Evolutionary conservation across 2,888 invertebrate species (phyloP).

Genomic region (Pegoplata infirma): DNA sequence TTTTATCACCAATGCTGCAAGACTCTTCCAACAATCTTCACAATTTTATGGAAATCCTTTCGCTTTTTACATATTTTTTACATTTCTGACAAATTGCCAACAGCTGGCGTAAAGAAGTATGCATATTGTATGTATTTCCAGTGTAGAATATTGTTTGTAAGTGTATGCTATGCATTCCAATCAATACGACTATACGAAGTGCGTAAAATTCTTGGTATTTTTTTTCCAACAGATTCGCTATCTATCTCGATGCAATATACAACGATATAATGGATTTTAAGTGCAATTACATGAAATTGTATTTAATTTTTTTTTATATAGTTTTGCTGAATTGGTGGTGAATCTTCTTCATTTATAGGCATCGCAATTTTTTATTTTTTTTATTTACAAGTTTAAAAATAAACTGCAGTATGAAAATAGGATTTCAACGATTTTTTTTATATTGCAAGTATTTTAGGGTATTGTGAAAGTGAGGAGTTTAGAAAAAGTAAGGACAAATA

Average conservation of each 20-base stretch:
- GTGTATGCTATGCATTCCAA: constrained; percentile 20
- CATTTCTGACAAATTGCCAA: constrained; percentile 59
- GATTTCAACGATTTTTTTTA: no score
- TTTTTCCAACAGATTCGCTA: not conserved
- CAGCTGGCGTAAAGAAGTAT: constrained; percentile 40
- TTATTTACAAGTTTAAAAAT: constrained; percentile 31
- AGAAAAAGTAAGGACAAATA: no score
- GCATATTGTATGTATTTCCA: not conserved
- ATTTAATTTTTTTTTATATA: constrained; percentile 7
- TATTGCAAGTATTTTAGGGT: no score
- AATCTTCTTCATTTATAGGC: constrained; percentile 16
- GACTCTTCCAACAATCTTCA: not conserved
- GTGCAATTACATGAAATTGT: constrained; percentile 33
- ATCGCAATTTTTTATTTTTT: constrained; percentile 1
- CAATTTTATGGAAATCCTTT: constrained; percentile 31
- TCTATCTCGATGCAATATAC: not conserved
- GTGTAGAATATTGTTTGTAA: not conserved
- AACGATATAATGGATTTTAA: constrained; percentile 25
- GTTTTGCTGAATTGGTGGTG: no score
- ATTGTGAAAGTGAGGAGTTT: no score
- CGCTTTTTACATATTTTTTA: not conserved
- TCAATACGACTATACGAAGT: constrained; percentile 17
- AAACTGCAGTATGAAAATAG: constrained; percentile 27
- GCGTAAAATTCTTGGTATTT: constrained; percentile 27
- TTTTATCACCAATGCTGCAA: no score